Evolutionary conservation across 2,888 invertebrate species (phyloP).

Genomic region (Oligia fasciuncula): DNA sequence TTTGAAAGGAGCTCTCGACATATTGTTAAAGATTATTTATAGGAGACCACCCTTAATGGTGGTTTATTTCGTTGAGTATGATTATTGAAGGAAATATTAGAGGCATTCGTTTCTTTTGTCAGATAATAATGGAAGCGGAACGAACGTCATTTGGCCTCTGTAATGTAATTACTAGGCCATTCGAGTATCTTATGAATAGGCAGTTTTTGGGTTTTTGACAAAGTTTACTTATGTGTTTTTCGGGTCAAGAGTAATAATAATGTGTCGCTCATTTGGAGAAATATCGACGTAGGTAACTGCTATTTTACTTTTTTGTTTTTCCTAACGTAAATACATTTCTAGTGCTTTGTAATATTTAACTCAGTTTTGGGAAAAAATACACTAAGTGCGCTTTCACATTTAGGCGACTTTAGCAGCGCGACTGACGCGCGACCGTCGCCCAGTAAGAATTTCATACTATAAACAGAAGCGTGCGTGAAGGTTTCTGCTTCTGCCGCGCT

Average conservation of each 20-base stretch:
- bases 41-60: constrained; percentile 61
- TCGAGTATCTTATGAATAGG: background rate
- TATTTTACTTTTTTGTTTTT: too few relatives aligned
- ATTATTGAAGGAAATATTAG: constrained; percentile 3
- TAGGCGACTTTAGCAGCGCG: too few relatives aligned
- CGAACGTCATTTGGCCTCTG: background rate
- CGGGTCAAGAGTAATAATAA: background rate
- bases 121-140: background rate
- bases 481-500: too few relatives aligned
- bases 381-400: too few relatives aligned
- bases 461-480: too few relatives aligned
- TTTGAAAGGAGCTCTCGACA: constrained; percentile 54
- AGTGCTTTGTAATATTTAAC: too few relatives aligned
- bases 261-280: too few relatives aligned
- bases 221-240: background rate
- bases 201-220: background rate
- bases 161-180: background rate
- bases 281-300: too few relatives aligned
- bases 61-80: constrained; percentile 8
- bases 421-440: too few relatives aligned
- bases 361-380: background rate
- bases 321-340: too few relatives aligned
- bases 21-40: constrained; percentile 57
- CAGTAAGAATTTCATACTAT: too few relatives aligned
- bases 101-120: constrained; percentile 9